These are phyloP conservation scores for Marronus borbonicus DNA, from an alignment of 2,888 invertebrate genomes.

Conservation along the genomic window DNA sequence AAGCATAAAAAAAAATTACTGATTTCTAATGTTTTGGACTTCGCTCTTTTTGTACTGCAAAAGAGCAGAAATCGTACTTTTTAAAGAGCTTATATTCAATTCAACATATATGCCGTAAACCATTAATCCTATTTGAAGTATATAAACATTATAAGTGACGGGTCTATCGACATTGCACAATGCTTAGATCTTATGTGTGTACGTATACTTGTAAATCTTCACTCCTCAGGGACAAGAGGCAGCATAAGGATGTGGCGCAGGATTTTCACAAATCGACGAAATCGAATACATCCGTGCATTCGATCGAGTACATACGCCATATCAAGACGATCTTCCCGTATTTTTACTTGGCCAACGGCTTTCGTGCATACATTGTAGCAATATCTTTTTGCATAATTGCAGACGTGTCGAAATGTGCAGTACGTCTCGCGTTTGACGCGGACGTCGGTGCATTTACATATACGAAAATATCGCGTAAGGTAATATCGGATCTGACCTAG, in stretches of 20 bases:
- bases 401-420: constrained; percentile 1
- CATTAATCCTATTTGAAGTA: no score
- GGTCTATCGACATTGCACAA: no score
- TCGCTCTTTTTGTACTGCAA: no score
- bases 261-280: background rate
- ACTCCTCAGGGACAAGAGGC: no score
- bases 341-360: background rate
- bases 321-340: constrained; percentile 11
- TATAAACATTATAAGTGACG: no score
- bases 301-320: background rate
- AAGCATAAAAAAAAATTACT: no score
- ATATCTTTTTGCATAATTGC: constrained; percentile 2
- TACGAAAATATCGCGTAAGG: background rate
- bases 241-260: background rate
- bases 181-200: no score
- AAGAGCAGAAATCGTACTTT: no score
- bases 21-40: no score
- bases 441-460: background rate
- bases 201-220: no score
- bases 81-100: no score
- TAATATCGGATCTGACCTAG: constrained; percentile 22
- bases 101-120: no score
- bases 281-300: constrained; percentile 9
- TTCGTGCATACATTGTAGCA: background rate
- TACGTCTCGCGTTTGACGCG: background rate